A percentile compares a stretch with the other conserved stretches of the same genome.
Conservation (phyloP, 2,113 vertebrate species). For the Trichechus manatus region DNA sequence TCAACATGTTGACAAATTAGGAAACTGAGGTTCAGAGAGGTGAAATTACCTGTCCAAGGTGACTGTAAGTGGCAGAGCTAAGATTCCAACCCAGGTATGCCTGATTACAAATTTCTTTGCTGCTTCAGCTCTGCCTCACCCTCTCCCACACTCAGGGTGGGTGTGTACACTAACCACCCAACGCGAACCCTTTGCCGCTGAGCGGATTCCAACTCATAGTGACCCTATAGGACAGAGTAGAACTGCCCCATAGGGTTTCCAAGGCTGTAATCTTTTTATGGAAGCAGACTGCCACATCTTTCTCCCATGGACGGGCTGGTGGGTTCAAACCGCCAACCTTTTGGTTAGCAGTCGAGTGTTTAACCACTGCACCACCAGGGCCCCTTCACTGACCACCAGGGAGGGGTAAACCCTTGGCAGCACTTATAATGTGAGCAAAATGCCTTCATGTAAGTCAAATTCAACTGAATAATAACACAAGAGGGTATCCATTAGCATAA, state of each 20-base stretch:
- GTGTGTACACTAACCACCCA: background rate
- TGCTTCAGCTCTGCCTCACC: slow-evolving; percentile 5
- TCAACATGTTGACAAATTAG: slow-evolving; percentile 33
- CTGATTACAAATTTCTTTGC: background rate
- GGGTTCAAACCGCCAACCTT: no score
- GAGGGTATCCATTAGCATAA: slow-evolving; percentile 42
- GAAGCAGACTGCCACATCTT: no score
- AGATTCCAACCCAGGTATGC: slow-evolving; percentile 14
- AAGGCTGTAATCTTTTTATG: no score
- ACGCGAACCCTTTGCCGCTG: background rate
- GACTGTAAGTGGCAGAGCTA: slow-evolving; percentile 34
- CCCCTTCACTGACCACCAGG: background rate
- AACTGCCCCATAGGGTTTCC: no score
- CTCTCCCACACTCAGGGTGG: background rate
- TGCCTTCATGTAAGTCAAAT: slow-evolving; percentile 12
- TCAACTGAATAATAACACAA: slow-evolving; percentile 36
- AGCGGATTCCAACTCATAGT: background rate
- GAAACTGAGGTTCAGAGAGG: slow-evolving; percentile 1
- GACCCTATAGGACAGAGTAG: background rate
- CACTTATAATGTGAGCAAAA: background rate
- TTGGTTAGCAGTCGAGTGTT: no score
- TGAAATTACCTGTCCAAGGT: background rate
- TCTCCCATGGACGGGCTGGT: no score
- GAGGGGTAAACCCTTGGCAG: background rate
- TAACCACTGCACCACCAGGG: background rate